Evolutionary conservation across 1,140 invertebrate genomes (phyloP).

Genomic region (Dolichoris vasculosae): DNA sequence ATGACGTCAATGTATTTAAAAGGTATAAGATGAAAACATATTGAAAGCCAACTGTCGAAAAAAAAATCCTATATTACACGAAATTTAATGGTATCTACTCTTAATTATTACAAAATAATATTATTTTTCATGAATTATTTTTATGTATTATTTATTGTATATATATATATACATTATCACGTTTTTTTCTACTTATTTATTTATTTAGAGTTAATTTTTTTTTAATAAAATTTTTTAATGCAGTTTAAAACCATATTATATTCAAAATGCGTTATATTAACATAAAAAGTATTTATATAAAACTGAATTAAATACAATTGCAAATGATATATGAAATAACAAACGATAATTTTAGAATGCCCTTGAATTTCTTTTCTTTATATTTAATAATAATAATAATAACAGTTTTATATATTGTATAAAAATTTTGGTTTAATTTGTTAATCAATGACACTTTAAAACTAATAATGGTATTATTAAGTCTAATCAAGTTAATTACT

Average conservation of each 20-base stretch:
- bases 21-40: neutral
- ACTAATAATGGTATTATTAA: neutral
- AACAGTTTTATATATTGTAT: neutral
- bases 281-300: no score
- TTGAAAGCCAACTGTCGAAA: neutral
- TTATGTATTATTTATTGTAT: no score
- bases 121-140: neutral
- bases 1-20: slow-evolving; percentile 15
- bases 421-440: neutral
- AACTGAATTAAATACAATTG: neutral
- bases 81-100: no score
- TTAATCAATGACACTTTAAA: neutral
- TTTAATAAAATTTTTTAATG: no score
- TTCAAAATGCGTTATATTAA: no score
- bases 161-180: no score
- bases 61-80: neutral
- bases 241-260: no score
- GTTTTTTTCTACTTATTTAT: neutral
- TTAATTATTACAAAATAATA: neutral
- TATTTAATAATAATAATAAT: neutral
- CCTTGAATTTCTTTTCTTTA: neutral
- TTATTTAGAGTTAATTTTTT: no score
- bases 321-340: neutral
- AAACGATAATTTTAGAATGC: neutral
- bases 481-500: slow-evolving; percentile 25